phyloP scores from a whole-genome alignment of 2,113 vertebrate species.

The Gymnogyps californianus region DNA sequence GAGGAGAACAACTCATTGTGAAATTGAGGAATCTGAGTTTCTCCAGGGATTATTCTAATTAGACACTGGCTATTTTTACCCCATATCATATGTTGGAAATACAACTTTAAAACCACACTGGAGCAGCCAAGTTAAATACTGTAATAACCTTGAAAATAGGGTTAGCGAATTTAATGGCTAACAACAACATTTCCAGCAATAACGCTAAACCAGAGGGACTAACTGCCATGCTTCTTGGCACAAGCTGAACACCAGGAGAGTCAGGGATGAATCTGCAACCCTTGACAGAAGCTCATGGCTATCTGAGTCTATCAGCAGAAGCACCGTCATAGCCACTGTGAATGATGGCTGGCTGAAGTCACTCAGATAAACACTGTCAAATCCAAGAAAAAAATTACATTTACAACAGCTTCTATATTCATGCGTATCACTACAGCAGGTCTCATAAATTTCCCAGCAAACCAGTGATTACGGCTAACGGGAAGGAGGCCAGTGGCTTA shows the following conservation, averaged over 20 bases:
- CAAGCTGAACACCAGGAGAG: background rate
- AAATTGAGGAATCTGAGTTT: background rate
- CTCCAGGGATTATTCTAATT: constrained; percentile 25
- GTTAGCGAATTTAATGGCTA: background rate
- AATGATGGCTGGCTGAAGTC: background rate
- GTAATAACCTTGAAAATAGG: constrained; percentile 40
- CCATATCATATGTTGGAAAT: background rate
- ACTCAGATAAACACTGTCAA: background rate
- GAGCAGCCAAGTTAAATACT: constrained; percentile 48
- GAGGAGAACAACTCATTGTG: background rate
- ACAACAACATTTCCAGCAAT: constrained; percentile 29
- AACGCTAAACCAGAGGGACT: background rate
- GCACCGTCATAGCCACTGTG: background rate
- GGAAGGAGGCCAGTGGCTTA: constrained; percentile 52
- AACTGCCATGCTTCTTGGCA: background rate
- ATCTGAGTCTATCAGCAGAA: background rate
- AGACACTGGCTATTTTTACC: constrained; percentile 35
- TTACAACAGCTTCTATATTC: constrained; percentile 12
- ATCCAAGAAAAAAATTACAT: background rate
- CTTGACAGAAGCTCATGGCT: background rate
- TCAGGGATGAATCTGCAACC: background rate
- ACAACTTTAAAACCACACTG: background rate
- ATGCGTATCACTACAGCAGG: background rate
- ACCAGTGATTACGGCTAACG: constrained; percentile 19
- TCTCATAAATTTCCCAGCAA: constrained; percentile 45